phyloP scores from a whole-genome alignment of 2,113 vertebrate species.

The Notothenia rossii region DNA sequence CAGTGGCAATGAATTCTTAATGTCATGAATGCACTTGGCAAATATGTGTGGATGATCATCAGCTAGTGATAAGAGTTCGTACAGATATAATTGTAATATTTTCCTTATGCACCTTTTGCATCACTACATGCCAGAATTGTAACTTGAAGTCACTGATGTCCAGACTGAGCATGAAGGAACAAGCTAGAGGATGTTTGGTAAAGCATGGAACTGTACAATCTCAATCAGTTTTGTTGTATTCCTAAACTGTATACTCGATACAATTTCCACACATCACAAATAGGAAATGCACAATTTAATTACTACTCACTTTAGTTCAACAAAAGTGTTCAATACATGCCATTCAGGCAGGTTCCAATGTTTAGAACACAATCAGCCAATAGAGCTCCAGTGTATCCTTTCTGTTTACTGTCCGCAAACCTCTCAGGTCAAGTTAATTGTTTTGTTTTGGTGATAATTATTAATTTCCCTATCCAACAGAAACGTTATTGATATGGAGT shows the following conservation, averaged over 20 bases:
- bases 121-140: background rate
- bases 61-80: slow-evolving; percentile 83
- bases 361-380: background rate
- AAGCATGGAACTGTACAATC: background rate
- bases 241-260: background rate
- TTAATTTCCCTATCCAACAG: background rate
- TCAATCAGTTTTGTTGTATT: background rate
- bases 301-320: background rate
- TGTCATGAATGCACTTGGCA: slow-evolving; percentile 85
- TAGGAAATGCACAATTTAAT: background rate
- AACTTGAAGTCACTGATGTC: background rate
- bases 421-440: background rate
- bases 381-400: background rate
- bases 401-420: background rate
- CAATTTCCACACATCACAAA: background rate
- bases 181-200: background rate
- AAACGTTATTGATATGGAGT: background rate
- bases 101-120: background rate
- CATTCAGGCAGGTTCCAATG: background rate
- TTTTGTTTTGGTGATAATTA: background rate
- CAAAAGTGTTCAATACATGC: background rate
- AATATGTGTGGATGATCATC: slow-evolving; percentile 85
- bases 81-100: slow-evolving; percentile 46
- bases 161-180: background rate
- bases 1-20: slow-evolving; percentile 86